Base-by-base conservation (phyloP, 2,888 invertebrate genomes). In the Philonicus albiceps region DNA sequence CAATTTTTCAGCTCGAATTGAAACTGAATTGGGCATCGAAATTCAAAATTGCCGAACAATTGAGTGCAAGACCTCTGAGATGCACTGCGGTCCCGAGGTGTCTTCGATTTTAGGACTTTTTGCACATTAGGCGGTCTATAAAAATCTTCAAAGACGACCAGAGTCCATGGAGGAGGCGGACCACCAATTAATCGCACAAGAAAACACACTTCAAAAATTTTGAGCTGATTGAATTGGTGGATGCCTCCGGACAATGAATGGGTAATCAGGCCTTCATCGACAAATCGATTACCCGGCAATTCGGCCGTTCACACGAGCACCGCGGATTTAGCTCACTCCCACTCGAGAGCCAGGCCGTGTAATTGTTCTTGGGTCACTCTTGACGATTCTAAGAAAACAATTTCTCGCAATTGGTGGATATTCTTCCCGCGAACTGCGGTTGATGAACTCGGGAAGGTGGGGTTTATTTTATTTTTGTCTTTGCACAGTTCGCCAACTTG, bases 391-490 rank as follows among this genome's bases (percentile, higher is more conserved):
- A 40, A 76, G 76, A 76, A 74, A 76, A 40, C 76, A 76, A 76
- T 40, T 76, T 76, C 22, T 34, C 76, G 76, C 40, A 76, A 76
- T 76, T 76, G 34, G 40, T 76, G 34, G 34, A 76, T 76, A 76
- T 76, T 76, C 76, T 22, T 37, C 76, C 19, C 40, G 22, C n/a
- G 22, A 27, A 13, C 8, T 13, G 40, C 40, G 76, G 76, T 76
- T 76, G 34, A 34, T 76, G 76, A 76, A 76, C 76, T 40, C 37
- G 5, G n/a, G 76, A 22, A 40, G 22, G 34, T 34, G 76, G 76
- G 40, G 40, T 22, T 76, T 64, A 64, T 64, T 64, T 22, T 64
- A 27, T 64, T 64, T 64, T 22, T 11, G 64, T 64, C 64, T 64
- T 19, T 2, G 13, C 64, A 64, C 64, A 64, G 64, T 64, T 64